A percentile compares a stretch with the other conserved stretches of the same genome.
Evolutionary conservation across 1,140 invertebrate species (phyloP).

Genomic region (Spodoptera frugiperda): DNA sequence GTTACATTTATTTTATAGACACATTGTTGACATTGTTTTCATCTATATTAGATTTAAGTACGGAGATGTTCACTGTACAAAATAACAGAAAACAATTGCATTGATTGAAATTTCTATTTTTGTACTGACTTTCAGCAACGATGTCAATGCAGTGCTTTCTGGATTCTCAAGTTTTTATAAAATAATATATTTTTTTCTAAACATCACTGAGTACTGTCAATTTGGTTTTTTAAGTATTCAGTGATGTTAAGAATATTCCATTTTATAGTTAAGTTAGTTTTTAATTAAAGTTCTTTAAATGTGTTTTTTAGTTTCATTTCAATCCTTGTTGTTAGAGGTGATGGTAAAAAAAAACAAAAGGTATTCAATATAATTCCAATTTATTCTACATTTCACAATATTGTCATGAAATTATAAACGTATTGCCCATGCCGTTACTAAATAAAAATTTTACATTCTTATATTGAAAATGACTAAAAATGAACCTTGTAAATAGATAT

Average conservation of each 20-base stretch:
- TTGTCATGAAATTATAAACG: too few species aligned
- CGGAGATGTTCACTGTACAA: background rate
- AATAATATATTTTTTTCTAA: background rate
- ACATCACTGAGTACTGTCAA: background rate
- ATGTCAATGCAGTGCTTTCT: conserved; percentile 16
- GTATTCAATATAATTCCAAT: too few species aligned
- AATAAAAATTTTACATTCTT: too few species aligned
- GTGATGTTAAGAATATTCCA: conserved; percentile 15
- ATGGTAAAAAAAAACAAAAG: too few species aligned
- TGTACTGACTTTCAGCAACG: background rate
- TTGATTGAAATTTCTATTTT: conserved; percentile 12
- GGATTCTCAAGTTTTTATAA: conserved; percentile 9
- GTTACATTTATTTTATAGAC: conserved; percentile 22
- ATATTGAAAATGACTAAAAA: too few species aligned
- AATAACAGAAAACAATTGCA: conserved; percentile 12
- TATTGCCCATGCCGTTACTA: too few species aligned
- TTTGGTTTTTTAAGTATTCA: background rate
- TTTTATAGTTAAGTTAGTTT: background rate
- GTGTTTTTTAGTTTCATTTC: too few species aligned
- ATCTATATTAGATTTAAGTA: conserved; percentile 12
- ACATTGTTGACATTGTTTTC: conserved; percentile 4
- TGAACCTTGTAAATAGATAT: too few species aligned
- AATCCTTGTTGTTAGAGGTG: too few species aligned
- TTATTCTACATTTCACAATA: too few species aligned
- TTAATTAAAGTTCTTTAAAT: background rate